Percentiles rank a stretch among this genome's conserved stretches.
Evolutionary conservation across 1,140 invertebrate genomes (phyloP).

Genomic region (Apolygus lucorum): DNA sequence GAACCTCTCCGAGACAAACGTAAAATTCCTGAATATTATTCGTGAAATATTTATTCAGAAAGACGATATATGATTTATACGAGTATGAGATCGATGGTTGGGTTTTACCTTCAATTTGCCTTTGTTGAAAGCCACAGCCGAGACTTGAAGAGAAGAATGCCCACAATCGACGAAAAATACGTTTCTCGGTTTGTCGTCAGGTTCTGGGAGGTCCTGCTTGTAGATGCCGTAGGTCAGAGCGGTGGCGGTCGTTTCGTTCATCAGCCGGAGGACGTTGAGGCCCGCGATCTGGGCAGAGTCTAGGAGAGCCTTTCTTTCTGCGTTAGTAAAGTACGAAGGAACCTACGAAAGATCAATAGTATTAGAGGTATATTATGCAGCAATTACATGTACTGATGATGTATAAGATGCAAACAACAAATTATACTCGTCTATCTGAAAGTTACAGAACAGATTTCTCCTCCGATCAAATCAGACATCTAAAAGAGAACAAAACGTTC

Average conservation of each 20-base stretch:
- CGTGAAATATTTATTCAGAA: too few relatives aligned
- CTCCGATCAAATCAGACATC: too few relatives aligned
- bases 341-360: slow-evolving; percentile 45
- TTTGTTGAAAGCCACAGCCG: slow-evolving; percentile 84
- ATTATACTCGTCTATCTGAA: neutral
- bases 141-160: slow-evolving; percentile 73
- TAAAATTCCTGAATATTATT: too few relatives aligned
- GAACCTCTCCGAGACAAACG: too few relatives aligned
- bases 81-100: too few relatives aligned
- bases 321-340: slow-evolving; percentile 89
- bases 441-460: too few relatives aligned
- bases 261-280: slow-evolving; percentile 84
- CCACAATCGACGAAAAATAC: slow-evolving; percentile 91
- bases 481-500: too few relatives aligned
- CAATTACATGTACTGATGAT: too few relatives aligned
- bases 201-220: slow-evolving; percentile 83
- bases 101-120: slow-evolving; percentile 80
- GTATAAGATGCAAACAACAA: too few relatives aligned
- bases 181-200: slow-evolving; percentile 77
- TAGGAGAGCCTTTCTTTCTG: slow-evolving; percentile 80
- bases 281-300: slow-evolving; percentile 82
- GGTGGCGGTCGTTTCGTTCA: slow-evolving; percentile 96
- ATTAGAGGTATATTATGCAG: too few relatives aligned
- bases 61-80: too few relatives aligned
- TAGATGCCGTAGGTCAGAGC: slow-evolving; percentile 95